phyloP scores from a whole-genome alignment of 2,888 invertebrate genomes.

The Drosophila pegasa region DNA sequence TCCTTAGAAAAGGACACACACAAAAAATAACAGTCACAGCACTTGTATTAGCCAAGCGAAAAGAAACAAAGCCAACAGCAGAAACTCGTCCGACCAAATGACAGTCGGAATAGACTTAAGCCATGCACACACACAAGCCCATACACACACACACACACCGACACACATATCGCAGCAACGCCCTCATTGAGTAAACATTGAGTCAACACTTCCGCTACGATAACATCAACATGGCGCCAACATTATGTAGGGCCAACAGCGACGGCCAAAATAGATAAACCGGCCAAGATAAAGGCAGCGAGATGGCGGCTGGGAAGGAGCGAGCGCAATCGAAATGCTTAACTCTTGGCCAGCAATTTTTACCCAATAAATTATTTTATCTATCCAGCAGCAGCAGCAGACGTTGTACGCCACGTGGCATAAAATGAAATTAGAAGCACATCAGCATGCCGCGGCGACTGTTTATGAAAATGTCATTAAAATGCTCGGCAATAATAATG shows the following conservation, averaged over 20 bases:
- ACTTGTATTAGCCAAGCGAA: slow-evolving; percentile 60
- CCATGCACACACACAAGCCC: slow-evolving; percentile 29
- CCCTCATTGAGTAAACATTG: slow-evolving; percentile 81
- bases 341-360: slow-evolving; percentile 73
- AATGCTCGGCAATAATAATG: slow-evolving; percentile 55
- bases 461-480: slow-evolving; percentile 76
- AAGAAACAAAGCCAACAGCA: slow-evolving; percentile 46
- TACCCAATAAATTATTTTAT: slow-evolving; percentile 76
- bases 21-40: slow-evolving; percentile 29
- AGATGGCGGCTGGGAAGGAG: neutral
- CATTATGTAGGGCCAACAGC: slow-evolving; percentile 69
- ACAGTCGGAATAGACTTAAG: slow-evolving; percentile 56
- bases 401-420: slow-evolving; percentile 62
- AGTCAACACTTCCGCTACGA: slow-evolving; percentile 78
- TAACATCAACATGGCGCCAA: slow-evolving; percentile 79
- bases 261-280: slow-evolving; percentile 71
- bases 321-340: slow-evolving; percentile 50
- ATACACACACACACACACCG: slow-evolving; percentile 25
- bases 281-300: slow-evolving; percentile 54
- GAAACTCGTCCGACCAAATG: slow-evolving; percentile 48
- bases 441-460: slow-evolving; percentile 50
- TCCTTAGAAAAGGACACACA: slow-evolving; percentile 12
- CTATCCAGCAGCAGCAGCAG: slow-evolving; percentile 34
- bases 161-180: slow-evolving; percentile 63
- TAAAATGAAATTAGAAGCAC: slow-evolving; percentile 62